phyloP scores from a whole-genome alignment of 2,113 vertebrate species.

The Phalacrocorax pelagicus region DNA sequence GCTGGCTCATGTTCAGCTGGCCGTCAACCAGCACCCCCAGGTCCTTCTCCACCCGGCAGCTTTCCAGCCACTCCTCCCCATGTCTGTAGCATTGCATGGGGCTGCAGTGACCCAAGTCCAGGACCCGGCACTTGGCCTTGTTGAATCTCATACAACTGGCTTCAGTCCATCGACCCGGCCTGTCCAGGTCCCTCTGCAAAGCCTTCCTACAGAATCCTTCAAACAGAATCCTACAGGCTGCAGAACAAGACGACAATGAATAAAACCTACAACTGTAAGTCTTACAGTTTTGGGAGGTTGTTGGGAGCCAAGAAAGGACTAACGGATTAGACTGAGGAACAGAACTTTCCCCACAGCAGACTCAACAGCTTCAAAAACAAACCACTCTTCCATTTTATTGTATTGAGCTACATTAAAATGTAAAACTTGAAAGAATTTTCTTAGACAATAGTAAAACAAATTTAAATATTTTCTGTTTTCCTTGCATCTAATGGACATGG shows the following conservation, averaged over 20 bases:
- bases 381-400: not conserved
- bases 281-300: not conserved
- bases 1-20: not conserved
- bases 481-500: not conserved
- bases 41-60: not conserved
- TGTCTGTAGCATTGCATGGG: not conserved
- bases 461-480: not conserved
- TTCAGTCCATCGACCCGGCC: fast-evolving
- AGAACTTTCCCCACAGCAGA: not conserved
- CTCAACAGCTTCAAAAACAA: not conserved
- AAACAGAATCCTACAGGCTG: not conserved
- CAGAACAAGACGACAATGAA: not conserved
- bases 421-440: not conserved
- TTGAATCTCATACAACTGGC: not conserved
- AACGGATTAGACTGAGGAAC: not conserved
- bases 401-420: not conserved
- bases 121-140: not conserved
- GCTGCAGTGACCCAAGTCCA: not conserved
- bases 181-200: not conserved
- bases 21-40: not conserved
- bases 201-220: not conserved
- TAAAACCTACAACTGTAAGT: not conserved
- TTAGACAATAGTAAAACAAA: not conserved
- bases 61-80: not conserved
- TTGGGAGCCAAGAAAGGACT: not conserved